Evolutionary conservation across 1,140 invertebrate genomes (phyloP), one percentile per base, ranked within the genome.

Genomic region (Drosophila sturtevanti): DNA sequence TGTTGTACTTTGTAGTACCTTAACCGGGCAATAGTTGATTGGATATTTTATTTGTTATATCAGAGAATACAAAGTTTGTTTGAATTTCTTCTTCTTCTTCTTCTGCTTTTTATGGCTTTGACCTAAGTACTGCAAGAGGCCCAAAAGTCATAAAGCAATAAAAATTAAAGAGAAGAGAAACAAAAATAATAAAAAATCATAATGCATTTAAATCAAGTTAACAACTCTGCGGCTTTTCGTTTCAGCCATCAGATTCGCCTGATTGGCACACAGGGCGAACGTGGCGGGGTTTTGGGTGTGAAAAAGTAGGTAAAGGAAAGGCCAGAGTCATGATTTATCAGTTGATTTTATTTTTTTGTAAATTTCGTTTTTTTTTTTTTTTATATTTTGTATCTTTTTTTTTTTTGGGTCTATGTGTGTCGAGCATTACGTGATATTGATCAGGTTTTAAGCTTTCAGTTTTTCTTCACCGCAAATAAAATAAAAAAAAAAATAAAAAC

Each of bases 361-460:
- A n/a, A 35, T 51, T 0, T 35, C 41, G 63, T 62, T 56, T 67
- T 16, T 1, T 38, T 38, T n/a, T 24, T 12, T 63, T 31, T 51
- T 38, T 35, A 21, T 16, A 34, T 48, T 34, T 21, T 16, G 14
- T 4, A 37, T 54, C 6, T 11, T 34, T 35, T 16, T 21, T 51
- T 0, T 34, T 55, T 72, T 67, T 48, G 7, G 9, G 14, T 54
- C 10, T 34, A 27, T 48, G 24, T 41, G n/a, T 59, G 31, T 38
- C 27, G 37, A 48, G 54, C 52, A 72, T 65, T 71, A 74, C 79
- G 79, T 82, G 71, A 82, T 81, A 81, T 78, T 24, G 66, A 78
- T 74, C 79, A 81, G 74, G 54, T 77, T 56, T 64, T 12, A 52
- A 0, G 60, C 37, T 22, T 31, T 18, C n/a, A 16, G 2, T 48